These are phyloP conservation scores for Procapra przewalskii DNA, from an alignment of 2,113 vertebrate species.

Conservation along the genomic window DNA sequence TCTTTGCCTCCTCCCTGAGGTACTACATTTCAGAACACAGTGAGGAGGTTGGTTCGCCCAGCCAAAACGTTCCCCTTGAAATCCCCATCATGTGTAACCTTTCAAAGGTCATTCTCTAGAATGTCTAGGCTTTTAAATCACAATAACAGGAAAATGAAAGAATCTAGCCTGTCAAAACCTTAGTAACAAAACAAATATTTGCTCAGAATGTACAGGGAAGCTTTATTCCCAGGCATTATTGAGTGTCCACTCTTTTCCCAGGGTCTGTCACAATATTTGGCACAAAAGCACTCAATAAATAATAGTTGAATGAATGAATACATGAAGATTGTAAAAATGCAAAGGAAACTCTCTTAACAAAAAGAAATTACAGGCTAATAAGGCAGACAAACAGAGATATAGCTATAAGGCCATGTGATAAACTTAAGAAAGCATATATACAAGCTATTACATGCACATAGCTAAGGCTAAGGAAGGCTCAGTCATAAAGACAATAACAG, in stretches of 20 bases:
- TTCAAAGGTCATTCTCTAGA: slow-evolving; percentile 55
- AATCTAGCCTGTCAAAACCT: background rate
- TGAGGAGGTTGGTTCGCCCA: background rate
- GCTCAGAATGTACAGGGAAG: background rate
- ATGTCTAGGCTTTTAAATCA: slow-evolving; percentile 41
- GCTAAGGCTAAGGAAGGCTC: background rate
- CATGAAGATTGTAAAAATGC: background rate
- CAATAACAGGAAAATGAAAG: slow-evolving; percentile 7
- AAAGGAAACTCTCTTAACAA: background rate
- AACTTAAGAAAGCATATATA: background rate
- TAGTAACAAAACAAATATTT: slow-evolving; percentile 4
- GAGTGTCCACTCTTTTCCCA: background rate
- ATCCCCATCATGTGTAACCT: slow-evolving; percentile 29
- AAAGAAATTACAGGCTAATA: slow-evolving; percentile 3
- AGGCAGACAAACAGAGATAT: background rate
- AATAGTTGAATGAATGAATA: background rate
- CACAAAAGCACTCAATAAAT: background rate
- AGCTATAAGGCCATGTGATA: background rate
- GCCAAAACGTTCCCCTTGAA: slow-evolving; percentile 13
- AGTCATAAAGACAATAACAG: background rate
- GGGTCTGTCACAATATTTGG: background rate
- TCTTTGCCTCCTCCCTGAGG: background rate
- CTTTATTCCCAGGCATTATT: background rate
- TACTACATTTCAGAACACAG: background rate
- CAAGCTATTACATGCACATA: slow-evolving; percentile 7